phyloP scores from a whole-genome alignment of 2,113 vertebrate species.

The Antigone vipio region DNA sequence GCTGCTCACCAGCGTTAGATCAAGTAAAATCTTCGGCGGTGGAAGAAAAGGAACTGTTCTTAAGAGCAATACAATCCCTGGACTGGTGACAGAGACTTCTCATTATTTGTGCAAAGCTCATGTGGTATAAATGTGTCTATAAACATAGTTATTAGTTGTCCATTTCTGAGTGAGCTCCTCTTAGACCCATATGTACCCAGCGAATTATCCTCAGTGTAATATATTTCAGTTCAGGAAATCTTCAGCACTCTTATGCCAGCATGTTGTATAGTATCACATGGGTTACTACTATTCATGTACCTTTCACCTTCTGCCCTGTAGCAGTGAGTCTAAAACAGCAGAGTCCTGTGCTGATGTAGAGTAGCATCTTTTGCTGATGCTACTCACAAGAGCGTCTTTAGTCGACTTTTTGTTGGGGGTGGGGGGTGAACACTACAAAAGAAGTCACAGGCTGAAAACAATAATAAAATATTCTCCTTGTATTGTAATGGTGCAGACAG shows the following conservation, averaged over 20 bases:
- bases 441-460: conserved; percentile 25
- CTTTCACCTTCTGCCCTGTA: background rate
- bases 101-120: background rate
- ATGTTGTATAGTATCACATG: background rate
- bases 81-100: background rate
- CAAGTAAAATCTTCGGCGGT: background rate
- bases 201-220: background rate
- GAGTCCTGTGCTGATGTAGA: background rate
- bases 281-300: background rate
- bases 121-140: background rate
- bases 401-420: background rate
- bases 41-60: background rate
- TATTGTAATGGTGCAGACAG: background rate
- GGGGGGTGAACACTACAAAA: background rate
- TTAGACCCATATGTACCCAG: background rate
- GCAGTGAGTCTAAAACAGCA: background rate
- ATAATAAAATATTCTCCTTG: conserved; percentile 62
- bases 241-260: background rate
- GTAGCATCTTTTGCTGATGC: background rate
- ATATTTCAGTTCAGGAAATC: background rate
- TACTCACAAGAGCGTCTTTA: background rate
- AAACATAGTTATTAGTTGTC: background rate
- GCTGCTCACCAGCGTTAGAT: background rate
- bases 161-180: background rate
- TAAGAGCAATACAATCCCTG: background rate